Evolutionary conservation across 1,140 invertebrate species (phyloP), one percentile per base, ranked within the genome.

Genomic region (Trachymyrmex septentrionalis): DNA sequence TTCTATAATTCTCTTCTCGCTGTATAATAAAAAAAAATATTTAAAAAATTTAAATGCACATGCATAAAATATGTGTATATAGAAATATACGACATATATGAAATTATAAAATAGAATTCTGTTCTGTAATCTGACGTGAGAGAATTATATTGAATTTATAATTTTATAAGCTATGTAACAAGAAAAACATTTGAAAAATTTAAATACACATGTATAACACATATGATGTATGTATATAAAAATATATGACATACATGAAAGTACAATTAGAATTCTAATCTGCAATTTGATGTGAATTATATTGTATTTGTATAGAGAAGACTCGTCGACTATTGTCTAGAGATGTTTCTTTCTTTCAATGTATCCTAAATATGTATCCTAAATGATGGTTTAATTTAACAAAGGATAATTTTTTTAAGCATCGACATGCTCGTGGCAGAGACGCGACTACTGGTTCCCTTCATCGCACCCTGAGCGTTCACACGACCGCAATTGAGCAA

Each of bases 401-500:
- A n/a, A 61, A 6, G 7, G 10, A 75, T 63, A 50, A 50, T 38
- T 61, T 96, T 88, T 97, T 97, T 97, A 96, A 97, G 92, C 97
- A 97, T 93, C 97, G 96, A 91, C 96, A 97, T 92, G 95, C 96
- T 48, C 95, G 97, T 64, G 95, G 96, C 93, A 91, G 96, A 94
- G 95, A 97, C 80, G 93, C 94, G 16, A 92, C 93, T 9, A 94
- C 93, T 38, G 92, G 90, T 73, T 93, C 93, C 73, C 91, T 95
- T 19, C 93, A 95, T 90, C 92, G 92, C 71, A 94, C 93, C n/a
- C 89, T 92, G 69, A 96, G 95, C 92, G 93, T 96, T 82, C 96
- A 96, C 90, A 96, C 96, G 59, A 96, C 96, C 72, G 95, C 95
- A 84, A 95, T 96, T 75, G 96, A 96, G 92, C 93, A 95, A 80